Evolutionary conservation across 2,888 invertebrate genomes (phyloP).

Genomic region (Magallana nippona): DNA sequence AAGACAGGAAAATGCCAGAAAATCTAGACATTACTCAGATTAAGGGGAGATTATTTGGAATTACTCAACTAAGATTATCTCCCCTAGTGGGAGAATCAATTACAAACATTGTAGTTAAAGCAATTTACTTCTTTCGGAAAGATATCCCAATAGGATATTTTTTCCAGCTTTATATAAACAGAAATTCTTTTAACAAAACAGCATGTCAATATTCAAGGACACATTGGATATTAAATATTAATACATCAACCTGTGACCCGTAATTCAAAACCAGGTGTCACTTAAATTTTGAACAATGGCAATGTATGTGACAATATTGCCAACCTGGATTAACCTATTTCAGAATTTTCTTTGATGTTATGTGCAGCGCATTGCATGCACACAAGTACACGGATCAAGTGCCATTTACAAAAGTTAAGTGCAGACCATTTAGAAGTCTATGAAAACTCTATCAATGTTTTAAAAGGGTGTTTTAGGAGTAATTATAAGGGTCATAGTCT

Average conservation of each 20-base stretch:
- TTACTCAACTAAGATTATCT: constrained; percentile 30
- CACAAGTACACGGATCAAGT: constrained; percentile 1
- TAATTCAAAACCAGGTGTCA: too few species aligned
- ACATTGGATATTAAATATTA: too few species aligned
- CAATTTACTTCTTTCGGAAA: background rate
- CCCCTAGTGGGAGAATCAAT: background rate
- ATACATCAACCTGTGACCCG: too few species aligned
- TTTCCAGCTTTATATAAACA: too few species aligned
- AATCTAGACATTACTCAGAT: constrained; percentile 4
- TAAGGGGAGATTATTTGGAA: constrained; percentile 10
- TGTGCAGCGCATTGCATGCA: background rate
- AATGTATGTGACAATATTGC: background rate
- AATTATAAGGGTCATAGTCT: constrained; percentile 21
- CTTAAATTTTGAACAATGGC: background rate
- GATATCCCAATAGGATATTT: too few species aligned
- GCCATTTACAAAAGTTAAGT: background rate
- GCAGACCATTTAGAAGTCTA: background rate
- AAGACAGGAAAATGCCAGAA: background rate
- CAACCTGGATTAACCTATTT: background rate
- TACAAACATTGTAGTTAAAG: background rate
- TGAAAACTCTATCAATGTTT: constrained; percentile 13
- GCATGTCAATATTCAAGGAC: too few species aligned
- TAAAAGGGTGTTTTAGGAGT: constrained; percentile 2
- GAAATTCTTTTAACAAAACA: too few species aligned
- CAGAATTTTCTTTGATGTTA: background rate